Conservation (phyloP, 1,140 invertebrate genomes). For the Lanistes nyassanus region DNA sequence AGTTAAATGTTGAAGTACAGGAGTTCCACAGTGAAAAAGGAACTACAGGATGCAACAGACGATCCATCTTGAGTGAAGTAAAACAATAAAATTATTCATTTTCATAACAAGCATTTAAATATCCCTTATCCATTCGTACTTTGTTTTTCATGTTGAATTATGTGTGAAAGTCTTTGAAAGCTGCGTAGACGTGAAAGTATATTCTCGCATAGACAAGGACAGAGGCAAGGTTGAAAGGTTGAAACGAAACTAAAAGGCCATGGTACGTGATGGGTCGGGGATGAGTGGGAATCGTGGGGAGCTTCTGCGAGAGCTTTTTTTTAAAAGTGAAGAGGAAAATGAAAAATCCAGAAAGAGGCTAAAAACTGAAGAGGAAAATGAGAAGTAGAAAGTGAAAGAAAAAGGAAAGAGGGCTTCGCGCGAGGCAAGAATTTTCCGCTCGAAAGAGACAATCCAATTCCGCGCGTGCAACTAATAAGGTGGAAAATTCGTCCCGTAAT, state of each 20-base stretch:
- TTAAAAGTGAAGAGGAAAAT: background rate
- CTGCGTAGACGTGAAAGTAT: too few species aligned
- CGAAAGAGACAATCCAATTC: slow-evolving; percentile 35
- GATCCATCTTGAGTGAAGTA: too few species aligned
- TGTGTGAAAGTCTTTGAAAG: too few species aligned
- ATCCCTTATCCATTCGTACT: too few species aligned
- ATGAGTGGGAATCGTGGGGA: background rate
- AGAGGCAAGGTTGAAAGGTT: too few species aligned
- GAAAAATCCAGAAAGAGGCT: slow-evolving; percentile 9
- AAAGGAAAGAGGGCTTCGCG: slow-evolving; percentile 12
- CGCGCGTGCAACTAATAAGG: slow-evolving; percentile 30
- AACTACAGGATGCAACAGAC: background rate
- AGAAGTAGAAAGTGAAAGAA: slow-evolving; percentile 19
- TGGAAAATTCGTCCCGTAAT: slow-evolving; percentile 36
- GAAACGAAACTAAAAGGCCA: background rate
- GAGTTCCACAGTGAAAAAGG: background rate
- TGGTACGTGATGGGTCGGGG: background rate
- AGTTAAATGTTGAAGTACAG: too few species aligned
- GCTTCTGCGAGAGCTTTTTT: background rate
- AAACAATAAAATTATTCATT: too few species aligned
- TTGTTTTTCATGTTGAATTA: too few species aligned
- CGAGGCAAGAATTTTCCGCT: slow-evolving; percentile 29
- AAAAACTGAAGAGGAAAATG: slow-evolving; percentile 10
- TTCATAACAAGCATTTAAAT: too few species aligned
- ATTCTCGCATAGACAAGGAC: too few species aligned